A percentile compares a stretch with the other conserved stretches of the same genome.
These are phyloP conservation scores for Siniperca knerii DNA, from an alignment of 2,113 vertebrate species.

Conservation along the genomic window DNA sequence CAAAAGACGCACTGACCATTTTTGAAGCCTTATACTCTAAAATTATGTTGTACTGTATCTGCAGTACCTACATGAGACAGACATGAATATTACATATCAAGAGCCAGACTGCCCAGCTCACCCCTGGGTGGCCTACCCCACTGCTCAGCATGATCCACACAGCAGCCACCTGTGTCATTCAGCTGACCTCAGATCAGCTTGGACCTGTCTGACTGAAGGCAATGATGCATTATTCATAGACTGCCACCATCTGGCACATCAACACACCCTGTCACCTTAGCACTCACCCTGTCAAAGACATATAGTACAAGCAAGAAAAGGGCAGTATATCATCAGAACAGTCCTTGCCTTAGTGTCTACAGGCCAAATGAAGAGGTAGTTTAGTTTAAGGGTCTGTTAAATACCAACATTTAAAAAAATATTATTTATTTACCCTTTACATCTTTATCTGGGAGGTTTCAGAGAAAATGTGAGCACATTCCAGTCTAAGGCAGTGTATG, in stretches of 20 bases:
- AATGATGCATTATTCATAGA: constrained; percentile 63
- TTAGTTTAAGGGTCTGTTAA: not conserved
- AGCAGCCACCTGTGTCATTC: constrained; percentile 52
- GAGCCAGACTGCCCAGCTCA: not conserved
- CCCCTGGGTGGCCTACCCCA: not conserved
- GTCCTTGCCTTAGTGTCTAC: not conserved
- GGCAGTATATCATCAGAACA: not conserved
- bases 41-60: not conserved
- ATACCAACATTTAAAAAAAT: not conserved
- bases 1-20: not conserved
- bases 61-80: not conserved
- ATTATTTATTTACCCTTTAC: not conserved
- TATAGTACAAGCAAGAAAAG: constrained; percentile 7
- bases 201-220: constrained; percentile 38
- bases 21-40: no score
- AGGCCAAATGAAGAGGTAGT: not conserved
- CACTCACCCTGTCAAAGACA: constrained; percentile 32
- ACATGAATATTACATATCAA: not conserved
- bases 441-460: not conserved
- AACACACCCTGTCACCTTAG: constrained; percentile 5
- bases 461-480: not conserved
- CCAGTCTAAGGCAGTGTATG: not conserved
- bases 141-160: constrained; percentile 6
- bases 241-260: constrained; percentile 59
- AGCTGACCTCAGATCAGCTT: constrained; percentile 57